phyloP scores from a whole-genome alignment of 2,888 invertebrate species.

The Siphonodentalium dalli region DNA sequence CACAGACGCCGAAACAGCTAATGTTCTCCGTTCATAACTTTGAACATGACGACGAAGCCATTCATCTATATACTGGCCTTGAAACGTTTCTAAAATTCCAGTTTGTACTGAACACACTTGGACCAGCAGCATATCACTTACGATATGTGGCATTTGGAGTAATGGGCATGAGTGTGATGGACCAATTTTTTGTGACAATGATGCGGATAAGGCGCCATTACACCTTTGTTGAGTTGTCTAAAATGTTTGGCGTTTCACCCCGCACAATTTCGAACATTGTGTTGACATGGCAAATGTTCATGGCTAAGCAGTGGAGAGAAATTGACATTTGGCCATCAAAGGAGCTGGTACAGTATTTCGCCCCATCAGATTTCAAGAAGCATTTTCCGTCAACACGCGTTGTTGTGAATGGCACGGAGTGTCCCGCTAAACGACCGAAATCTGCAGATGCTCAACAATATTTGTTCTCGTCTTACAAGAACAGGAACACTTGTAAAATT shows the following conservation, averaged over 20 bases:
- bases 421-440: slow-evolving; percentile 30
- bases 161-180: slow-evolving; percentile 9
- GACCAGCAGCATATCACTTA: slow-evolving; percentile 24
- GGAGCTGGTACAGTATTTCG: slow-evolving; percentile 29
- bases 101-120: slow-evolving; percentile 26
- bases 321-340: slow-evolving; percentile 27
- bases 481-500: slow-evolving; percentile 31
- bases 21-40: slow-evolving; percentile 17
- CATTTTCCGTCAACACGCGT: slow-evolving; percentile 33
- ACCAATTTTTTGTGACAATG: slow-evolving; percentile 24
- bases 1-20: slow-evolving; percentile 11
- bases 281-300: slow-evolving; percentile 31
- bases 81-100: slow-evolving; percentile 16
- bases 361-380: slow-evolving; percentile 28
- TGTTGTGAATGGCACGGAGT: slow-evolving; percentile 39
- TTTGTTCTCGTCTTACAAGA: slow-evolving; percentile 33
- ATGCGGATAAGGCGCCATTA: slow-evolving; percentile 22
- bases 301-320: slow-evolving; percentile 30
- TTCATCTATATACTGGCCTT: slow-evolving; percentile 28
- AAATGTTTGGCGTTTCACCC: slow-evolving; percentile 26
- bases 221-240: slow-evolving; percentile 24
- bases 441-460: slow-evolving; percentile 25
- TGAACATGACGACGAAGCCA: slow-evolving; percentile 10
- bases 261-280: slow-evolving; percentile 25
- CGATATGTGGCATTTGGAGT: slow-evolving; percentile 13